Base-by-base conservation (phyloP, 2,888 invertebrate genomes). In the Cyaniris semiargus region DNA sequence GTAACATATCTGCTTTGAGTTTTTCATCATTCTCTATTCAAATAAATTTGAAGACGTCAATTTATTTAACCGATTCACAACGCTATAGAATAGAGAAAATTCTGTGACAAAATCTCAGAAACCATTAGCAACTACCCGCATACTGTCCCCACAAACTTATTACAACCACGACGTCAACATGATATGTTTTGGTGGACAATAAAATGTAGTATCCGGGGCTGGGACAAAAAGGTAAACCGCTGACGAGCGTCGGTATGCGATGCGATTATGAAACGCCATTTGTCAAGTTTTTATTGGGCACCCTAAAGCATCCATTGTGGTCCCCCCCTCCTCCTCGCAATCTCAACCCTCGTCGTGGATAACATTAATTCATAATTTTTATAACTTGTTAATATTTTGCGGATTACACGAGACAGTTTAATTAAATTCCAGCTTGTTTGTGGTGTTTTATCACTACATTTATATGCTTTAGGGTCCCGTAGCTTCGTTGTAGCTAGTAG, bases 281-380 rank as follows among this genome's bases (percentile, higher is more conserved):
- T 94, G 93, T 94, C 94, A 94, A 94, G 92, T 94, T 94, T 94
- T 94, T 94, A 94, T 94, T 93, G 91, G 92, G 88, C 89, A 85
- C 92, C 92, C 92, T 86, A 87, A 86, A 88, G 82, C 85, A 83
- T 82, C 90, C 85, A 90, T 93, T 93, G 93, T 93, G 86, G 87
- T 82, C 81, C 81, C 13, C 23, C 15, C 81, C 80, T 79, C 81
- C 80, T 76, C 81, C 81, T 81, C 82, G 53, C 83, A 81, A 83
- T 83, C 85, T 83, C 85, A 87, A 90, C 92, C 92, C 92, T 90
- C 87, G 86, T 88, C 89, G 66, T 88, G 83, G 81, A 82, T 84
- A 87, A 92, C 90, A 86, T 90, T 90, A 87, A 92, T 91, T 92
- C 89, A 90, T 93, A 92, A 92, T 93, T 93, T 93, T 92, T 93